Evolutionary conservation across 2,888 invertebrate genomes (phyloP).

Genomic region (Lithophane socia): DNA sequence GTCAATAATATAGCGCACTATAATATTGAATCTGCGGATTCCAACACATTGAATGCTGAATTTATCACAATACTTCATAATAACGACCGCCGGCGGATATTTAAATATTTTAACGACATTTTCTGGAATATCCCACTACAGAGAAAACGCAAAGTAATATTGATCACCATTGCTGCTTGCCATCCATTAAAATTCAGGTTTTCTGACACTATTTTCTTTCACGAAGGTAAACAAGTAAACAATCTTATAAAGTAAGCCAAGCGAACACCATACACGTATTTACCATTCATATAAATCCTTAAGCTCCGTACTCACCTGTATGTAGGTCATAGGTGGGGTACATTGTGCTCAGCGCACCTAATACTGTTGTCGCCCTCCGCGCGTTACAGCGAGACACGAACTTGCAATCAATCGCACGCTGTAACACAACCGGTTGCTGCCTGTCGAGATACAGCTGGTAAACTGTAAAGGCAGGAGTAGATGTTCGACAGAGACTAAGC

Average conservation of each 20-base stretch:
- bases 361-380: conserved; percentile 39
- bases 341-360: conserved; percentile 27
- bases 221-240: conserved; percentile 4
- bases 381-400: conserved; percentile 39
- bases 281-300: conserved; percentile 39
- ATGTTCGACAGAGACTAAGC: not conserved
- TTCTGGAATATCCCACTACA: not conserved
- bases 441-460: conserved; percentile 1
- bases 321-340: conserved; percentile 34
- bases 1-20: conserved; percentile 27
- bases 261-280: conserved; percentile 33
- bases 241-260: conserved; percentile 9
- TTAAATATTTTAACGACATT: conserved; percentile 42
- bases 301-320: conserved; percentile 38
- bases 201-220: not conserved
- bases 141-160: conserved; percentile 10
- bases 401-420: conserved; percentile 51
- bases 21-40: conserved; percentile 30
- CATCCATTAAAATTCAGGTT: not conserved
- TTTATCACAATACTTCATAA: conserved; percentile 48
- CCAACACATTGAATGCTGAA: conserved; percentile 11
- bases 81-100: conserved; percentile 20
- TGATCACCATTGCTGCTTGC: conserved; percentile 3
- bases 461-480: conserved; percentile 10
- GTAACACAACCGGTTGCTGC: conserved; percentile 37